Percentiles rank a stretch among this genome's conserved stretches.
Evolutionary conservation across 2,797 vertebrate species (phyloP).

Genomic region (Chelidonichthys spinosus): DNA sequence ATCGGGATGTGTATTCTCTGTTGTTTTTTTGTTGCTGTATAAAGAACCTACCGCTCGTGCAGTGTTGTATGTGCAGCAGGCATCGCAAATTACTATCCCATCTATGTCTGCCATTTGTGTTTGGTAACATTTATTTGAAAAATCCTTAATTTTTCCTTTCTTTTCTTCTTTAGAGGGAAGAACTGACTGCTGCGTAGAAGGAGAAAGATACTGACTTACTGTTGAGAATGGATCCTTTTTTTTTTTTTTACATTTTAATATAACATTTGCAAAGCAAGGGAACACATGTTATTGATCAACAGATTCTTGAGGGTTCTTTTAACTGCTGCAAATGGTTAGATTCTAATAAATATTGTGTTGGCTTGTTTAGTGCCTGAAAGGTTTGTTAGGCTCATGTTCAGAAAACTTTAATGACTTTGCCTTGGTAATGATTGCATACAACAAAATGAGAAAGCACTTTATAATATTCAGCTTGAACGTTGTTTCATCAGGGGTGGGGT

Average conservation of each 20-base stretch:
- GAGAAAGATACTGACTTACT: constrained; percentile 77
- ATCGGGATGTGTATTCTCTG: constrained; percentile 22
- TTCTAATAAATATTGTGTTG: constrained; percentile 5
- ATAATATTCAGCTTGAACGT: constrained; percentile 58
- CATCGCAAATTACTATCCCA: constrained; percentile 19
- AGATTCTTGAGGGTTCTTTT: constrained; percentile 36
- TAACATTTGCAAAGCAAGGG: constrained; percentile 61
- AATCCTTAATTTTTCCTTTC: constrained; percentile 4
- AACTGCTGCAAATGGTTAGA: constrained; percentile 30
- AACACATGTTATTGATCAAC: constrained; percentile 41
- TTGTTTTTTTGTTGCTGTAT: constrained; percentile 14
- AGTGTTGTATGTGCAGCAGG: constrained; percentile 18
- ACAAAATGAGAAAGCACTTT: constrained; percentile 75
- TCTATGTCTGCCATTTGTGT: neutral
- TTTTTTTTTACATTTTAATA: constrained; percentile 55
- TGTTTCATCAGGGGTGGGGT: constrained; percentile 25
- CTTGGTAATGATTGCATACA: constrained; percentile 56
- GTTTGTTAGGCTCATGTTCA: constrained; percentile 28
- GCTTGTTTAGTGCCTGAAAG: constrained; percentile 55
- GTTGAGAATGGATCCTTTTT: constrained; percentile 28
- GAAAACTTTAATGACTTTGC: constrained; percentile 49
- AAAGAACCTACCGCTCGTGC: constrained; percentile 1
- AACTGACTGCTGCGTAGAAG: constrained; percentile 59
- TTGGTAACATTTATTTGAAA: neutral
- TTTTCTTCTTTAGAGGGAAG: constrained; percentile 74